A percentile compares a stretch with the other conserved stretches of the same genome.
phyloP scores from a whole-genome alignment of 2,797 vertebrate genomes.

The Clarias laeviceps region DNA sequence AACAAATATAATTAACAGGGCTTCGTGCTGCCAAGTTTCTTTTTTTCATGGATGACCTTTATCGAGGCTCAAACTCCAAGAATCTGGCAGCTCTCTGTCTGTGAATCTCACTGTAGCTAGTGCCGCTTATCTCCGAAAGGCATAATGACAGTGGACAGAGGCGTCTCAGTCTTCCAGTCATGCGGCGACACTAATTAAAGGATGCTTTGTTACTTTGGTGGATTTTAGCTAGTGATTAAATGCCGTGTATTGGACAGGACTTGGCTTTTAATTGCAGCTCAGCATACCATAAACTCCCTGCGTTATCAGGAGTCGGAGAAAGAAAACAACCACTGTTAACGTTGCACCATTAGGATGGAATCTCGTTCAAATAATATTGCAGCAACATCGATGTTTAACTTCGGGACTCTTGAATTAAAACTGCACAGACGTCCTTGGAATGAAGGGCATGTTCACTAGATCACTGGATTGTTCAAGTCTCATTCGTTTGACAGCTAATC shows the following conservation, averaged over 20 bases:
- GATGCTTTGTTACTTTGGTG: constrained; percentile 73
- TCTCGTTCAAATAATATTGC: neutral
- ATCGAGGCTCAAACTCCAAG: constrained; percentile 37
- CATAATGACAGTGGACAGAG: constrained; percentile 65
- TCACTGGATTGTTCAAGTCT: constrained; percentile 58
- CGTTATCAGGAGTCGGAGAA: constrained; percentile 54
- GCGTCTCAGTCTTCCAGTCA: constrained; percentile 63
- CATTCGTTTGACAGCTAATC: constrained; percentile 66
- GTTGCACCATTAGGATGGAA: neutral
- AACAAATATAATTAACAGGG: constrained; percentile 55
- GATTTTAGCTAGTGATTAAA: constrained; percentile 72
- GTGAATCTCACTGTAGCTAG: constrained; percentile 54
- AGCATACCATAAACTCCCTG: constrained; percentile 58
- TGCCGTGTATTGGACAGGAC: constrained; percentile 63
- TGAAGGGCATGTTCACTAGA: constrained; percentile 64
- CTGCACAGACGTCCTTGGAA: constrained; percentile 66
- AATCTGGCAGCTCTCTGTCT: constrained; percentile 62
- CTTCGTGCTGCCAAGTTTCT: constrained; percentile 47
- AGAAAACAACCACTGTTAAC: constrained; percentile 40
- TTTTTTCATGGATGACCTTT: constrained; percentile 49
- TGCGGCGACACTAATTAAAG: constrained; percentile 71
- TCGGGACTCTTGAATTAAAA: constrained; percentile 71
- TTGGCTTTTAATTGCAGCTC: constrained; percentile 65
- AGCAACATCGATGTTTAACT: constrained; percentile 38
- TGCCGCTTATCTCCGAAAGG: constrained; percentile 64